A percentile compares a stretch with the other conserved stretches of the same genome.
These are phyloP conservation scores for Oreochromis aureus DNA, from an alignment of 2,113 vertebrate genomes.

Conservation along the genomic window DNA sequence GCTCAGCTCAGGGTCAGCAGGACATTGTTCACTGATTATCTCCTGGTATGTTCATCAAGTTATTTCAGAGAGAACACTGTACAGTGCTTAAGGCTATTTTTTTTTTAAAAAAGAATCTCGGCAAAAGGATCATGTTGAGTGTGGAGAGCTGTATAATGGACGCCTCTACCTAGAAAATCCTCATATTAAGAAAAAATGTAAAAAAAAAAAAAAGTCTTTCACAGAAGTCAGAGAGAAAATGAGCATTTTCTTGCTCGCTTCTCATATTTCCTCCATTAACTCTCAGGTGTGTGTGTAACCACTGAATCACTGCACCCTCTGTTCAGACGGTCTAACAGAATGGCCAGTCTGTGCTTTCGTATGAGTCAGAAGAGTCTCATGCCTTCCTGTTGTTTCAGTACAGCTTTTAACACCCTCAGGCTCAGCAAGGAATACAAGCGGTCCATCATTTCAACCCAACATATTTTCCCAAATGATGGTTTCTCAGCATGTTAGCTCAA, in stretches of 20 bases:
- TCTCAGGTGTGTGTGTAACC: not conserved
- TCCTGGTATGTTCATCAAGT: not conserved
- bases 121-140: not conserved
- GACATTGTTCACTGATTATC: constrained; percentile 22
- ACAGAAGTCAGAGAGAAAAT: not conserved
- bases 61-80: not conserved
- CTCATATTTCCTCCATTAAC: not conserved
- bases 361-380: not conserved
- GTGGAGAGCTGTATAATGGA: not conserved
- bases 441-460: not conserved
- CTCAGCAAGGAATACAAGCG: not conserved
- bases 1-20: not conserved
- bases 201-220: not conserved
- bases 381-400: not conserved
- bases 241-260: not conserved
- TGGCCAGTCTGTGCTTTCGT: not conserved
- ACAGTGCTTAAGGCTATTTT: not conserved
- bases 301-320: not conserved
- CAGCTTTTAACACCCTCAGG: not conserved
- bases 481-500: not conserved
- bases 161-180: not conserved
- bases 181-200: not conserved
- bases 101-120: not conserved
- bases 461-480: not conserved
- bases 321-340: not conserved